Evolutionary conservation across 2,888 invertebrate species (phyloP), one percentile per base, ranked within the genome.

Genomic region (Nemurella pictetii): DNA sequence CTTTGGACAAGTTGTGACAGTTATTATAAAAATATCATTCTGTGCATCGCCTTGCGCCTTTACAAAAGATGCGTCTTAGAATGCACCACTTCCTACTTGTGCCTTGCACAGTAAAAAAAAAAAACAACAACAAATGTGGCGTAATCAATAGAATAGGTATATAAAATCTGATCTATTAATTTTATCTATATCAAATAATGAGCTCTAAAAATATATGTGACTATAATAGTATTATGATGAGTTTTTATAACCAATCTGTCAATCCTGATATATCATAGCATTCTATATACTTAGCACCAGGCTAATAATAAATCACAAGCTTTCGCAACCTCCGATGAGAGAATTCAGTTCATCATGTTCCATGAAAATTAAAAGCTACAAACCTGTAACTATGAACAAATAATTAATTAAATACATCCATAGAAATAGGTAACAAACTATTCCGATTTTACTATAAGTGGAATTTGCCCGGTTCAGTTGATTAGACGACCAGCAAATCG

Each of bases 11-110:
- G 55, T 55, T 55, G 55, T 55, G 55, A 55, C 55, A 55, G 12
- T 55, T 55, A 55, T 78, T 78, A 30, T 78, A 29, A 30, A 78
- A 78, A 78, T 78, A 78, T 78, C n/a, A 78, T 30, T 78, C 30
- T 78, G 30, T 78, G 55, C 55, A 32, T 32, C 9, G 32, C 32
- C 32, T 32, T 32, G 32, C 32, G 9, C 32, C 55, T 55, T 55
- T 12, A 55, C 55, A 55, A 55, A 55, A 55, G 12, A 20, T 55
- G 55, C 55, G 9, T 55, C 20, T 1, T 55, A 55, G 55, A n/a
- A n/a, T n/a, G n/a, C n/a, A n/a, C n/a, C n/a, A n/a, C n/a, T n/a
- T n/a, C n/a, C n/a, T n/a, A n/a, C n/a, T n/a, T n/a, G n/a, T n/a
- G n/a, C n/a, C 20, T 20, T 1, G 12, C 20, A 7, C 15, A 55